phyloP scores from a whole-genome alignment of 92 coral and sea anemone genomes.

The Porites lobata region DNA sequence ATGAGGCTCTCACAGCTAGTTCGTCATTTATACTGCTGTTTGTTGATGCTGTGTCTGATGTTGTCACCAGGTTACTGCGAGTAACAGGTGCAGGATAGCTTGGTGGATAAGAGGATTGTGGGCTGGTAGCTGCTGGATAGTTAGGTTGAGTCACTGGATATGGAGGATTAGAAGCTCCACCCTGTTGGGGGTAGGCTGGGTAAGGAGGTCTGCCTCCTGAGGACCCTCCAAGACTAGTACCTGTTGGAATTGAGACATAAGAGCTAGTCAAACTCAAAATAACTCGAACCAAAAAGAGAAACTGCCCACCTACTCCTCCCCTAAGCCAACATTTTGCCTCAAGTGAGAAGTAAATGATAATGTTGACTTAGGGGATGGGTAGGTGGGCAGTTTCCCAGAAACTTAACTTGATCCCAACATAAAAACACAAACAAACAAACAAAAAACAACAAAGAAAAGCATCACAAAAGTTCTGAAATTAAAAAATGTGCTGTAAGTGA shows the following conservation, averaged over 20 bases:
- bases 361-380: no score
- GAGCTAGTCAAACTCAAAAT: no score
- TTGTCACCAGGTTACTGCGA: slow-evolving; percentile 4
- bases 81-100: slow-evolving; percentile 30
- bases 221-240: slow-evolving; percentile 55
- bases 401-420: no score
- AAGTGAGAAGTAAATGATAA: no score
- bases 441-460: no score
- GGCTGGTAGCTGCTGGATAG: slow-evolving; percentile 36
- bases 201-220: slow-evolving; percentile 59
- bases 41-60: background rate
- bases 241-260: background rate
- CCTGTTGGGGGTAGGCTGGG: slow-evolving; percentile 60
- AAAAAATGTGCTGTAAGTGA: no score
- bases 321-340: no score
- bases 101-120: slow-evolving; percentile 41
- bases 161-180: slow-evolving; percentile 62
- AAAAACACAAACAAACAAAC: no score
- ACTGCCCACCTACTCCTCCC: no score
- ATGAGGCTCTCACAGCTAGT: slow-evolving; percentile 80
- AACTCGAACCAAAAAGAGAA: no score
- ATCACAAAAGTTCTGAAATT: no score
- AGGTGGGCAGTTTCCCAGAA: no score
- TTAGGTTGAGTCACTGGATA: slow-evolving; percentile 43
- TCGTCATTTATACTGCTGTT: slow-evolving; percentile 66